phyloP scores from a whole-genome alignment of 2,888 invertebrate species.

The Ametastegia equiseti region DNA sequence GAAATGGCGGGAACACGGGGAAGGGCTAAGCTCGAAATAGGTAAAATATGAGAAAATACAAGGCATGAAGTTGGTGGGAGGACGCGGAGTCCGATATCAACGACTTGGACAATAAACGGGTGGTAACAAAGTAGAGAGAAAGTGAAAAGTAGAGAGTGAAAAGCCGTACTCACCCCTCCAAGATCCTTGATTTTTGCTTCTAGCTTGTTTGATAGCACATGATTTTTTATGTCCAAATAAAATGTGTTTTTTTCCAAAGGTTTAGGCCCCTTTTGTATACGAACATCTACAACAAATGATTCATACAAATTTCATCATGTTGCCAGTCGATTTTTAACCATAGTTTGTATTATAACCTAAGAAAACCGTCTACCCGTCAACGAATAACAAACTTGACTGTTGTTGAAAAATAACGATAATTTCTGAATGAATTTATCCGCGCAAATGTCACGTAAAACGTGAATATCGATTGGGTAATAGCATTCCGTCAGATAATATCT shows the following conservation, averaged over 20 bases:
- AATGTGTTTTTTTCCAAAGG: constrained; percentile 84
- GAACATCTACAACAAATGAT: constrained; percentile 63
- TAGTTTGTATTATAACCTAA: constrained; percentile 17
- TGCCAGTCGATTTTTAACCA: not conserved
- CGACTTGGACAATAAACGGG: not conserved
- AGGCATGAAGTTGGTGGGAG: not conserved
- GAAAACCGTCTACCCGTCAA: not conserved
- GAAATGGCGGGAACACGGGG: constrained; percentile 55
- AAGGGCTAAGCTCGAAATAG: not conserved
- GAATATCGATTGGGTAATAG: not conserved
- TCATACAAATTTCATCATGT: not conserved
- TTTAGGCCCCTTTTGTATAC: constrained; percentile 76
- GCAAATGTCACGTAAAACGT: not conserved
- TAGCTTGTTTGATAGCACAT: constrained; percentile 81
- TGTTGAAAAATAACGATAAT: not conserved
- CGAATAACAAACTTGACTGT: not conserved
- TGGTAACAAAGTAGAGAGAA: not conserved
- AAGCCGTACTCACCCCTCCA: constrained; percentile 82
- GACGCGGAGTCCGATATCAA: not conserved
- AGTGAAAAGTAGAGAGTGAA: not conserved
- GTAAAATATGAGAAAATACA: not conserved
- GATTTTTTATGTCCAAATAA: constrained; percentile 87
- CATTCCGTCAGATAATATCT: not conserved
- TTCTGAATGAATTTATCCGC: not conserved
- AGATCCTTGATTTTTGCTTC: constrained; percentile 84